These are phyloP conservation scores for Tolypeutes matacus DNA, from an alignment of 2,797 vertebrate species.

Conservation along the genomic window DNA sequence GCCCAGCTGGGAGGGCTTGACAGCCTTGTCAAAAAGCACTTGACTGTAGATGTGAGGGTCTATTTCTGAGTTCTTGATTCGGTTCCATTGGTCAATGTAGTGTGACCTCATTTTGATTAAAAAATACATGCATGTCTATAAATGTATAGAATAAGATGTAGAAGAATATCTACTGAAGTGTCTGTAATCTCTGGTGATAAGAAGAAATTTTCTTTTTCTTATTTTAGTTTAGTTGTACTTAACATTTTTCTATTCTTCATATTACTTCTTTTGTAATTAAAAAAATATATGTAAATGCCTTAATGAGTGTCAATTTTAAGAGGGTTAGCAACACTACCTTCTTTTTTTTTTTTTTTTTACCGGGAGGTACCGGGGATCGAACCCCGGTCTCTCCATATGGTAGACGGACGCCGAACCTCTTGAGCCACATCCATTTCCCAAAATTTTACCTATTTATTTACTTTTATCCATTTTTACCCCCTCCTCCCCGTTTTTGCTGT, in stretches of 20 bases:
- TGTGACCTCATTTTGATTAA: neutral
- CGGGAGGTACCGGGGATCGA: no score
- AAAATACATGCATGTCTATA: neutral
- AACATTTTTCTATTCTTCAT: neutral
- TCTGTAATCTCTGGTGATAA: neutral
- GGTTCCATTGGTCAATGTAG: neutral
- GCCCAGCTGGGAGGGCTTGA: no score
- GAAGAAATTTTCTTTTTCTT: neutral
- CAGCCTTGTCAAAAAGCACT: no score
- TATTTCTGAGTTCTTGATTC: no score
- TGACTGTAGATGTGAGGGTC: no score
- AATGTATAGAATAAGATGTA: neutral
- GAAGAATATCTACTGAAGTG: neutral
- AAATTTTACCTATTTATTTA: no score
- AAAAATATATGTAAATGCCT: neutral
- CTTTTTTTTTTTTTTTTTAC: no score
- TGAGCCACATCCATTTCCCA: no score
- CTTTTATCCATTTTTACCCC: no score
- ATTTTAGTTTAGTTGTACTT: neutral
- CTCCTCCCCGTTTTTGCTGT: no score
- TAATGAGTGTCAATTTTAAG: neutral
- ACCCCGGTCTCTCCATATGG: no score
- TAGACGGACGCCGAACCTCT: no score
- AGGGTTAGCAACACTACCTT: constrained; percentile 17
- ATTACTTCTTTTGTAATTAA: constrained; percentile 17